Percentiles rank a stretch among this genome's conserved stretches.
Evolutionary conservation across 2,888 invertebrate species (phyloP).

Genomic region (Aelia acuminata): DNA sequence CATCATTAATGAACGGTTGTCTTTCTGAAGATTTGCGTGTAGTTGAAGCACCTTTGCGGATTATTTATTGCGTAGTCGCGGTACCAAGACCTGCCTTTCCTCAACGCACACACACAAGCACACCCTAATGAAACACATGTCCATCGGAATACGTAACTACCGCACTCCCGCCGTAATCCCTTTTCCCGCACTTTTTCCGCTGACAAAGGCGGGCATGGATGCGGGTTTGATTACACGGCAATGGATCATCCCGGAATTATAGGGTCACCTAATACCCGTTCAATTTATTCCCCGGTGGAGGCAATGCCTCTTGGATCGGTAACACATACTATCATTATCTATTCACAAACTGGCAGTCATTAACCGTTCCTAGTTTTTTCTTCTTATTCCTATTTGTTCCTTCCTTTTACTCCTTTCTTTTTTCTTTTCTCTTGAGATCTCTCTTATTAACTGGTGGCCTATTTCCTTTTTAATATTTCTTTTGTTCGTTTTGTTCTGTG

Average conservation of each 20-base stretch:
- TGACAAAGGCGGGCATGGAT: background rate
- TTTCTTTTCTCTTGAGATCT: background rate
- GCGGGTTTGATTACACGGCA: constrained; percentile 41
- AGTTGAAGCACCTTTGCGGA: no score
- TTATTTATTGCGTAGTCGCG: background rate
- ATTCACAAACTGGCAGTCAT: constrained; percentile 1
- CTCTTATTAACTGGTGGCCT: background rate
- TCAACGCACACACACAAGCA: background rate
- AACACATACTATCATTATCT: constrained; percentile 43
- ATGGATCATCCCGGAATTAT: constrained; percentile 37
- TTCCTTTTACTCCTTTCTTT: background rate
- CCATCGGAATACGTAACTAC: background rate
- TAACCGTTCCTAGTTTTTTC: background rate
- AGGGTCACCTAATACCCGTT: background rate
- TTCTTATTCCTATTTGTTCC: background rate
- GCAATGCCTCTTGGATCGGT: constrained; percentile 30
- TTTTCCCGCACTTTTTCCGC: background rate
- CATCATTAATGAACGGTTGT: no score
- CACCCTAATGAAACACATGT: background rate
- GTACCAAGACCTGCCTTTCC: background rate
- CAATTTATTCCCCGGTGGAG: background rate
- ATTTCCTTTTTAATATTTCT: background rate
- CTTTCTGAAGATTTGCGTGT: no score
- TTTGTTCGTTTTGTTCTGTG: background rate
- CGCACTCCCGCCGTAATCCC: background rate